Base-by-base conservation (phyloP, 2,888 invertebrate species). In the Lamellibrachia columna region DNA sequence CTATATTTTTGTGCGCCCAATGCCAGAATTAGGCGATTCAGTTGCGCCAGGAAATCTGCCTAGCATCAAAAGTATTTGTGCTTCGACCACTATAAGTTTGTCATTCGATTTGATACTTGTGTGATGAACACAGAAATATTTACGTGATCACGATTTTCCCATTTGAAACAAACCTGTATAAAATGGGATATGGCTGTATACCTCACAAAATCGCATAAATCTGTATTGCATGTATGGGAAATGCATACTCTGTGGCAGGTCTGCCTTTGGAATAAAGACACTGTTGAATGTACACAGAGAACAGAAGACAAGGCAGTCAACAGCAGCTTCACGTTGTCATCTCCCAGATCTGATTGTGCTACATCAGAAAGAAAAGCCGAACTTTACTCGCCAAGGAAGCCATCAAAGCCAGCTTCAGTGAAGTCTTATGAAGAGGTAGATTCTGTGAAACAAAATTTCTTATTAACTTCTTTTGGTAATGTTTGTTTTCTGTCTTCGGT, bases 291-390 rank as follows among this genome's bases (percentile, higher is more conserved):
- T 75, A n/a, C 22, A 22, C 75, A 75, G 75, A 75, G 75, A 22
- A 75, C 75, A 15, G 75, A 11, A 75, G 75, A 75, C 22, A 75
- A 75, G 22, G 75, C 22, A 22, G 7, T 75, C 75, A 75, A 75
- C 75, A 75, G 75, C 75, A 75, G 75, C 75, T 75, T 75, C 75
- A 22, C 75, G 6, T n/a, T 75, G 75, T 75, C 75, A 11, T 75
- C 75, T 15, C 75, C 75, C 75, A 75, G 75, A n/a, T 75, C 75
- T 75, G 75, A 75, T n/a, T 75, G 75, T 75, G 75, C 75, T 75
- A n/a, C 22, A 6, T 75, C 75, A 75, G 75, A 75, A 22, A 75
- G 75, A 75, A 75, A 75, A 22, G 75, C 75, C 7, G 75, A 75
- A 75, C 75, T 75, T 6, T 75, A 75, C 75, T 22, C 75, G 22